Percentiles rank a stretch among this genome's conserved stretches.
Evolutionary conservation across 2,797 vertebrate genomes (phyloP).

Genomic region (Acanthurus lineatus): DNA sequence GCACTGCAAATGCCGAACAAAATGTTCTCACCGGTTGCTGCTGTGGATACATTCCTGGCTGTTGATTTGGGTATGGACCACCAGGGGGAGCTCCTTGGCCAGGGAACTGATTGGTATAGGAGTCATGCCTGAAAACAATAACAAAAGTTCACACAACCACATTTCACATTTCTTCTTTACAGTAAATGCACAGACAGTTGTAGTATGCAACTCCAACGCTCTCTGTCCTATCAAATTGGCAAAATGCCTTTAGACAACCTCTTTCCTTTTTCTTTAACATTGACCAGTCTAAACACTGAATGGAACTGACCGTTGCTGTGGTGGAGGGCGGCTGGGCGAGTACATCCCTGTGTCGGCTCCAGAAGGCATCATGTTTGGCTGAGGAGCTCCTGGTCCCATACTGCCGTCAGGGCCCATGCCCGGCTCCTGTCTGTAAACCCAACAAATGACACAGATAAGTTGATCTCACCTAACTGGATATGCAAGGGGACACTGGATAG

Average conservation of each 20-base stretch:
- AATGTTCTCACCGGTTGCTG: conserved; percentile 90
- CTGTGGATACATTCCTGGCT: conserved; percentile 96
- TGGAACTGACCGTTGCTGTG: conserved; percentile 88
- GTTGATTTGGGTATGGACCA: conserved; percentile 95
- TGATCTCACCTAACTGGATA: neutral
- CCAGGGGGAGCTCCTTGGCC: conserved; percentile 95
- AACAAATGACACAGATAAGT: conserved; percentile 11
- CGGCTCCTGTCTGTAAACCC: conserved; percentile 89
- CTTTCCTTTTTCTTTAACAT: neutral
- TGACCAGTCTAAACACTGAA: neutral
- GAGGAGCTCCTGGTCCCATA: conserved; percentile 90
- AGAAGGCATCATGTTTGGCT: conserved; percentile 96
- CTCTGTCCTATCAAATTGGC: neutral
- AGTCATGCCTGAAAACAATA: conserved; percentile 90
- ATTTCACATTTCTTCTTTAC: neutral
- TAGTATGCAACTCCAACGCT: neutral
- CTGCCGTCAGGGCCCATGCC: conserved; percentile 92
- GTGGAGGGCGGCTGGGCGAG: conserved; percentile 94
- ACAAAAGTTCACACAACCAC: conserved; percentile 36
- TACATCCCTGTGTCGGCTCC: conserved; percentile 97
- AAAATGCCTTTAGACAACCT: neutral
- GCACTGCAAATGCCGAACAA: conserved; percentile 39
- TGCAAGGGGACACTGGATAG: neutral
- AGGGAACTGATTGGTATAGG: conserved; percentile 97
- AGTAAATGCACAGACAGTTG: conserved; percentile 10